These are phyloP conservation scores for Campoplex nolae DNA, from an alignment of 2,888 invertebrate genomes.

Conservation along the genomic window DNA sequence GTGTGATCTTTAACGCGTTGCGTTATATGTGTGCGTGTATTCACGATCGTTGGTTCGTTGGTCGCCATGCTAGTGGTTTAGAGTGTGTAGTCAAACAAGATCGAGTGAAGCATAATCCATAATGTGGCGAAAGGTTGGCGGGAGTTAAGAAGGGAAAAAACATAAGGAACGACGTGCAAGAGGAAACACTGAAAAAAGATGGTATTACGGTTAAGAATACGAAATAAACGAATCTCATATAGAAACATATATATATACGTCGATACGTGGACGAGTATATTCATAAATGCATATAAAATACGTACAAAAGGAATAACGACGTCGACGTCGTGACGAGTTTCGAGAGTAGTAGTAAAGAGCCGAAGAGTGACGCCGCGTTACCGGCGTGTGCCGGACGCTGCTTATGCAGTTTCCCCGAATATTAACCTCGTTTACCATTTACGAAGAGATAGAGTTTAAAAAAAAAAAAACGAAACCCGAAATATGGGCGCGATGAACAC, in stretches of 20 bases:
- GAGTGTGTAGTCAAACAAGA: constrained; percentile 73
- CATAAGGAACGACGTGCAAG: constrained; percentile 13
- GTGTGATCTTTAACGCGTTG: constrained; percentile 60
- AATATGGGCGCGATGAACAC: neutral
- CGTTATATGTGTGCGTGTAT: constrained; percentile 70
- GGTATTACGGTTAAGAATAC: constrained; percentile 46
- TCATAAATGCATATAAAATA: constrained; percentile 17
- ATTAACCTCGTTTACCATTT: neutral
- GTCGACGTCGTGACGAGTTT: constrained; percentile 11
- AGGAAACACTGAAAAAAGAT: constrained; percentile 9
- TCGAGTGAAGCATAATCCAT: constrained; percentile 83
- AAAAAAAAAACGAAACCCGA: neutral
- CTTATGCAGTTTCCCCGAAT: constrained; percentile 38
- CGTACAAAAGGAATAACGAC: neutral
- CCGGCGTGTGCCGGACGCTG: constrained; percentile 66
- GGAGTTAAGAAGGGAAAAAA: constrained; percentile 74
- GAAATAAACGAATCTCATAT: constrained; percentile 37
- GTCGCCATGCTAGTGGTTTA: constrained; percentile 81
- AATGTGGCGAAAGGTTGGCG: constrained; percentile 84
- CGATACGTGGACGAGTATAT: constrained; percentile 11
- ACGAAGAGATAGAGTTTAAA: neutral
- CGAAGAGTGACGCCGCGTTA: constrained; percentile 66
- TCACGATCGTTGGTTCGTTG: constrained; percentile 71
- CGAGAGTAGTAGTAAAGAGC: constrained; percentile 2
- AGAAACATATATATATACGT: constrained; percentile 19